Evolutionary conservation across 92 coral and sea anemone genomes (phyloP).

Genomic region (Palythoa heliodiscus): DNA sequence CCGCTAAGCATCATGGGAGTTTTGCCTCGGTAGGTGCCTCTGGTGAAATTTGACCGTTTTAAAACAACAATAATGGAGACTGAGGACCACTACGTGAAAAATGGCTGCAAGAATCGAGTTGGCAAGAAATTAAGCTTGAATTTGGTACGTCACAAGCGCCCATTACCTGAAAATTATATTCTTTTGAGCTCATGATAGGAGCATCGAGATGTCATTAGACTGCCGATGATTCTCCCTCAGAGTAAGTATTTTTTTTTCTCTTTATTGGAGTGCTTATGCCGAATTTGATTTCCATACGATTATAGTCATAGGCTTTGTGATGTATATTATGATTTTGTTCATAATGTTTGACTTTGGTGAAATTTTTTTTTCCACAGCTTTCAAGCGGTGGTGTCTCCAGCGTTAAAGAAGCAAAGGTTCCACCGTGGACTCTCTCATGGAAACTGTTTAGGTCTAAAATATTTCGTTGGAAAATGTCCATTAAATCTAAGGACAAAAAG

Average conservation of each 20-base stretch:
- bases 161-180: too few species aligned
- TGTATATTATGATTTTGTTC: background rate
- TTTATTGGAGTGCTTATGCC: background rate
- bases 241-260: too few species aligned
- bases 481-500: too few species aligned
- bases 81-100: background rate
- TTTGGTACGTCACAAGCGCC: background rate
- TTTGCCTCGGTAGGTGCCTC: background rate
- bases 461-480: background rate
- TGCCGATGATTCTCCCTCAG: too few species aligned
- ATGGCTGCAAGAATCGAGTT: background rate
- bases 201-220: too few species aligned
- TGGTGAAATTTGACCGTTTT: conserved; percentile 8
- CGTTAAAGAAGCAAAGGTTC: background rate
- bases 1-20: conserved; percentile 10
- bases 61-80: conserved; percentile 4
- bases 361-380: conserved; percentile 2
- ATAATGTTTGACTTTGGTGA: conserved; percentile 5
- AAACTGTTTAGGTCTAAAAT: background rate
- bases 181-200: too few species aligned
- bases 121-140: background rate
- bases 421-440: background rate
- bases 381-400: conserved; percentile 5
- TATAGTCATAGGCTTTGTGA: conserved; percentile 11
- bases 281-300: background rate